Evolutionary conservation across 2,888 invertebrate genomes (phyloP).

Genomic region (Philereme transversata): DNA sequence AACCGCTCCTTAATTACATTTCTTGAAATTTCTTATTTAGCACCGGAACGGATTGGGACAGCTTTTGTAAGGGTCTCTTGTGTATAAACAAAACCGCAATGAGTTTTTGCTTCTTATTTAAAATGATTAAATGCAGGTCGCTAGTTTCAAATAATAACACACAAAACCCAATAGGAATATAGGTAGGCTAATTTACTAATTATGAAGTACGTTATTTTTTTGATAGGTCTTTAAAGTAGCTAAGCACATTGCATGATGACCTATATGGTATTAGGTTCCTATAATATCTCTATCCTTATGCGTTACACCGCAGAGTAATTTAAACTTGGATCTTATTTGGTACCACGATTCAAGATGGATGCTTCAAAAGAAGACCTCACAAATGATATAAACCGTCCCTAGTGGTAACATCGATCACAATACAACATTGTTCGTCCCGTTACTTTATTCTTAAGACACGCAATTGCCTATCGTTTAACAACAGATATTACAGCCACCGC

Average conservation of each 20-base stretch:
- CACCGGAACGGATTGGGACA: conserved; percentile 42
- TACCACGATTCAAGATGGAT: neutral
- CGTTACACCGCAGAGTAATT: no score
- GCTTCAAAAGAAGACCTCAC: conserved; percentile 16
- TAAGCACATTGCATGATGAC: no score
- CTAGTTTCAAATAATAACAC: no score
- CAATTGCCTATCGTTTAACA: conserved; percentile 49
- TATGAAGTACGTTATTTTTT: no score
- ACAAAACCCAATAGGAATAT: no score
- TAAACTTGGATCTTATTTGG: neutral
- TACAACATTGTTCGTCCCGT: conserved; percentile 42
- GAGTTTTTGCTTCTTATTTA: no score
- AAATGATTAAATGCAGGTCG: no score
- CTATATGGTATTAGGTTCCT: no score
- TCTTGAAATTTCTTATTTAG: conserved; percentile 50
- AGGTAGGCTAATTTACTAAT: no score
- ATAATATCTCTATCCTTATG: no score
- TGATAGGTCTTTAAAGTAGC: no score
- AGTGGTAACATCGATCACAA: conserved; percentile 27
- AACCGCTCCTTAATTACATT: conserved; percentile 51
- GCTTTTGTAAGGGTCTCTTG: conserved; percentile 10
- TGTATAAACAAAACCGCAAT: neutral
- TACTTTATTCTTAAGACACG: conserved; percentile 46
- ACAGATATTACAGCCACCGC: conserved; percentile 57
- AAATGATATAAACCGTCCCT: conserved; percentile 15